A percentile compares a stretch with the other conserved stretches of the same genome.
Conservation (phyloP, 2,888 invertebrate species). For the Thysanoteuthis rhombus region DNA sequence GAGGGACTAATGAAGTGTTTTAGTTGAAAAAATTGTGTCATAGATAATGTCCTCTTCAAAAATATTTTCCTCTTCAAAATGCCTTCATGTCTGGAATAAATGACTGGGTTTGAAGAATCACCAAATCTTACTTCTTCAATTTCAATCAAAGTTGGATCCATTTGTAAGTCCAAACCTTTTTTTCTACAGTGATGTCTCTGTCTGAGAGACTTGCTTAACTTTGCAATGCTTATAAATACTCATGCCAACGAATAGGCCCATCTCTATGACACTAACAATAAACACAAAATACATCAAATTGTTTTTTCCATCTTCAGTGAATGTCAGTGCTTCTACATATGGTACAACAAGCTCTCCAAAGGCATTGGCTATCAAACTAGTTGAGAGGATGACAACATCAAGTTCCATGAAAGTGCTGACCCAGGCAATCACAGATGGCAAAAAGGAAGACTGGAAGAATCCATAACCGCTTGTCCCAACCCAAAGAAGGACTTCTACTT, state of each 20-base stretch:
- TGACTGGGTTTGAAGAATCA: too few species aligned
- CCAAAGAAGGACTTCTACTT: slow-evolving; percentile 35
- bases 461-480: slow-evolving; percentile 37
- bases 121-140: too few species aligned
- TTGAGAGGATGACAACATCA: slow-evolving; percentile 34
- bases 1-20: too few species aligned
- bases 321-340: slow-evolving; percentile 33
- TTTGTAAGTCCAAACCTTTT: too few species aligned
- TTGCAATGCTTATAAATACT: not conserved
- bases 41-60: too few species aligned
- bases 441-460: slow-evolving; percentile 36
- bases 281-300: slow-evolving; percentile 34
- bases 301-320: slow-evolving; percentile 21
- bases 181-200: too few species aligned
- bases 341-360: slow-evolving; percentile 39
- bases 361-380: slow-evolving; percentile 35
- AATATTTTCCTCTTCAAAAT: too few species aligned
- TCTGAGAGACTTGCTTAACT: not conserved
- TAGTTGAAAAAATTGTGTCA: too few species aligned
- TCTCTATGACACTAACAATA: slow-evolving; percentile 17
- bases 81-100: too few species aligned
- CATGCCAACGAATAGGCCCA: slow-evolving; percentile 26
- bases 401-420: slow-evolving; percentile 32
- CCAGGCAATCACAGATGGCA: slow-evolving; percentile 39
- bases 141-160: too few species aligned